Evolutionary conservation across 2,888 invertebrate species (phyloP), one percentile per base, ranked within the genome.

Genomic region (Brachynemurus nebulosus): DNA sequence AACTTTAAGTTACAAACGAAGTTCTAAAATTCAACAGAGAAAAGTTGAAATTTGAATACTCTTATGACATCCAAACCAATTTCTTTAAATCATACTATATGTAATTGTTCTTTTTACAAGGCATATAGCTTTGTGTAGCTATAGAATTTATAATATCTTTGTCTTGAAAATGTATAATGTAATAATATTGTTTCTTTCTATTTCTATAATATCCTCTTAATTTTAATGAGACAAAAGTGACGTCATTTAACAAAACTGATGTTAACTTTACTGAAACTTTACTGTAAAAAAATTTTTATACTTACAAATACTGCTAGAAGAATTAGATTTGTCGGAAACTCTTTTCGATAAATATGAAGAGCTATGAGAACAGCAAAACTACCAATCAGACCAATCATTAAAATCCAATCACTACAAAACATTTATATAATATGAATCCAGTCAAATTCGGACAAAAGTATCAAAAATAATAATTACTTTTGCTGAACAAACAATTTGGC

Each of bases 221-320:
- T n/a, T n/a, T n/a, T n/a, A n/a, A n/a, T n/a, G n/a, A n/a, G n/a
- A n/a, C n/a, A n/a, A n/a, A n/a, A n/a, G n/a, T n/a, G n/a, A n/a
- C n/a, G n/a, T 11, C n/a, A 34, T 14, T 36, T 17, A 16, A 6
- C 18, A 8, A 36, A 18, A 18, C 36, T 7, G 8, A 18, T n/a
- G n/a, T n/a, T n/a, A n/a, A n/a, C n/a, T n/a, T n/a, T 17, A 36
- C 11, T 36, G 11, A 16, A 18, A 16, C 11, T 36, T 11, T 2
- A 16, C 12, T 25, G 43, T 11, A n/a, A 42, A 33, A 33, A 1
- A 17, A 11, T 30, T 40, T 47, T 33, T 40, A 42, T 58, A 78
- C 84, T 79, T 71, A 86, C 86, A 69, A 88, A 90, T 53, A 71
- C 72, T 33, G 76, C 78, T 20, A 90, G 68, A 12, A 90, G 74